A percentile compares a stretch with the other conserved stretches of the same genome.
phyloP scores from a whole-genome alignment of 2,797 vertebrate genomes.

The Pipistrellus kuhlii region DNA sequence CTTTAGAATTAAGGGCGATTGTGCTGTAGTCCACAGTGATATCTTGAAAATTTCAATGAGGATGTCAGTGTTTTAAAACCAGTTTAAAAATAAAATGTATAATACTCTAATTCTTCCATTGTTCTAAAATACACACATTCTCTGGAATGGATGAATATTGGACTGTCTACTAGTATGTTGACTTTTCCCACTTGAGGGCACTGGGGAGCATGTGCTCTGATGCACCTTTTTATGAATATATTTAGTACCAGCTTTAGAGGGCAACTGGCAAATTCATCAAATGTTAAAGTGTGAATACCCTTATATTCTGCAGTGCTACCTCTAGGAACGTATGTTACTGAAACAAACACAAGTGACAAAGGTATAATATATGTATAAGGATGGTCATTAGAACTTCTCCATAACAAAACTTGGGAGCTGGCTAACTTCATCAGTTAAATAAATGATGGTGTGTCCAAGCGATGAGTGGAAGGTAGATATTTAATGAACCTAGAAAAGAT shows the following conservation, averaged over 20 bases:
- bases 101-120: neutral
- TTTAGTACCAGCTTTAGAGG: neutral
- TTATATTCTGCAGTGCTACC: neutral
- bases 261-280: neutral
- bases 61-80: neutral
- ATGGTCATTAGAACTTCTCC: neutral
- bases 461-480: no score
- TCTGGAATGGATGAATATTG: neutral
- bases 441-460: neutral
- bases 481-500: neutral
- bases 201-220: neutral
- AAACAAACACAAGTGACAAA: neutral
- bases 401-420: neutral
- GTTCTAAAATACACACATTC: neutral
- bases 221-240: accelerated
- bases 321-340: neutral
- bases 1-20: neutral
- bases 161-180: neutral
- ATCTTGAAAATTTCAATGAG: neutral
- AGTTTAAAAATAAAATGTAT: neutral
- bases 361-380: no score
- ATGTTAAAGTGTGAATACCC: neutral
- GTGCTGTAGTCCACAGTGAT: neutral
- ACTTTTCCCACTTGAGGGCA: neutral
- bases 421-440: neutral